Evolutionary conservation across 2,113 vertebrate genomes (phyloP), one percentile per base, ranked within the genome.

Genomic region (Hippocampus guttulatus): DNA sequence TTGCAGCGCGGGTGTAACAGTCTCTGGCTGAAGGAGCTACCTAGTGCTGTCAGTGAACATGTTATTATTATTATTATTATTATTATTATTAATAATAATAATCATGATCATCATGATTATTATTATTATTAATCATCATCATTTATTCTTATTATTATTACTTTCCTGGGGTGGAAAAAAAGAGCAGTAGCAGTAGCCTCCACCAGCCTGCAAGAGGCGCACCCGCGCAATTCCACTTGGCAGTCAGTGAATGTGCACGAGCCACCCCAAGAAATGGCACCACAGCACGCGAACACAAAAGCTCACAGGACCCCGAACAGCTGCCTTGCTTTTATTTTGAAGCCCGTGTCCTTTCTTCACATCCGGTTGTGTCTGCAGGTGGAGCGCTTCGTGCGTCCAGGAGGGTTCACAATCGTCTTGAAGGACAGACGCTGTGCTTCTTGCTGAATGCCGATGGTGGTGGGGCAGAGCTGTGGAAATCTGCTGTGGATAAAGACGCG

Each of bases 341-440:
- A 87, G 60, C 40, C 61, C 73, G 68, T 5, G 62, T 73, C 75
- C 2, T 47, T 25, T 0, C 41, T 81, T 82, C 75, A 84, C 81
- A 5, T 55, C 76, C 10, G 74, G 63, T 84, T 85, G 1, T 20
- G 23, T 16, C n/a, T 87, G 91, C 90, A 91, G 92, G 90, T 92
- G 88, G 86, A 88, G 83, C 86, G 87, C 74, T 83, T 87, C 85
- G 75, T 77, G 79, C 85, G 75, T 77, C 80, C 86, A 86, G 85
- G 80, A 89, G 81, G 68, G 81, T 81, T 87, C 89, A 84, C 89
- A 88, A 91, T 88, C 88, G 90, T 87, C 82, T 85, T 85, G 78
- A 82, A 85, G 81, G 87, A 88, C 83, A 85, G 80, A 88, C 74
- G 70, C 68, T 74, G 80, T 76, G 16, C 84, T 74, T 82, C 80